Percentiles rank a stretch among this genome's conserved stretches.
Evolutionary conservation across 2,888 invertebrate genomes (phyloP).

Genomic region (Nomada ferruginata): DNA sequence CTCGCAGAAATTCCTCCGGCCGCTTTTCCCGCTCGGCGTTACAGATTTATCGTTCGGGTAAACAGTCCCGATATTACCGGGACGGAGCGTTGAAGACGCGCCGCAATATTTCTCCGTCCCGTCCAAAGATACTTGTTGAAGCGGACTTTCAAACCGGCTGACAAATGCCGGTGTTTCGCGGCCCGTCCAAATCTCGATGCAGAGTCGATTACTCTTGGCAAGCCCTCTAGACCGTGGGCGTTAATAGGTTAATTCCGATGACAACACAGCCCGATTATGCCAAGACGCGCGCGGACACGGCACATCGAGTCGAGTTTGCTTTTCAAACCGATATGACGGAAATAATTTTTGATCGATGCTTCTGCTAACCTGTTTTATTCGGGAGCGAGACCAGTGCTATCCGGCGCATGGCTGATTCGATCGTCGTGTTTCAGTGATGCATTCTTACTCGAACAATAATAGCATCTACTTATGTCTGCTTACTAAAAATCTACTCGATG

Average conservation of each 20-base stretch:
- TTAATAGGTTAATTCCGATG: slow-evolving; percentile 73
- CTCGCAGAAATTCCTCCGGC: slow-evolving; percentile 40
- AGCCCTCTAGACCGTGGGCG: slow-evolving; percentile 64
- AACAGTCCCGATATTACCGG: slow-evolving; percentile 51
- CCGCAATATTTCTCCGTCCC: slow-evolving; percentile 69
- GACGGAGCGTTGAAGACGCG: slow-evolving; percentile 47
- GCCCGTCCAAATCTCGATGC: slow-evolving; percentile 71
- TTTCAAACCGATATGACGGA: slow-evolving; percentile 10
- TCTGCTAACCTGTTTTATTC: background rate
- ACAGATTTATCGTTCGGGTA: slow-evolving; percentile 54
- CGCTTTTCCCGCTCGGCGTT: slow-evolving; percentile 30
- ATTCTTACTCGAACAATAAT: too few species aligned
- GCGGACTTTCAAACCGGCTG: slow-evolving; percentile 64
- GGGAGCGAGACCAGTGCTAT: too few species aligned
- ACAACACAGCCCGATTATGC: slow-evolving; percentile 68
- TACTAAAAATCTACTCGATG: too few species aligned
- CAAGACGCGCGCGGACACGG: slow-evolving; percentile 55
- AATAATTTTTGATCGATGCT: background rate
- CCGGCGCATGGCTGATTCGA: too few species aligned
- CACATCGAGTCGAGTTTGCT: slow-evolving; percentile 22
- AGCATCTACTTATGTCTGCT: too few species aligned
- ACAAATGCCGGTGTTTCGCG: slow-evolving; percentile 67
- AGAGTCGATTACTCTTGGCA: slow-evolving; percentile 73
- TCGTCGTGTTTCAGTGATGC: too few species aligned
- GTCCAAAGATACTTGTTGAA: slow-evolving; percentile 65